Evolutionary conservation across 1,140 invertebrate genomes (phyloP), one percentile per base, ranked within the genome.

Genomic region (Drosophila subobscura): DNA sequence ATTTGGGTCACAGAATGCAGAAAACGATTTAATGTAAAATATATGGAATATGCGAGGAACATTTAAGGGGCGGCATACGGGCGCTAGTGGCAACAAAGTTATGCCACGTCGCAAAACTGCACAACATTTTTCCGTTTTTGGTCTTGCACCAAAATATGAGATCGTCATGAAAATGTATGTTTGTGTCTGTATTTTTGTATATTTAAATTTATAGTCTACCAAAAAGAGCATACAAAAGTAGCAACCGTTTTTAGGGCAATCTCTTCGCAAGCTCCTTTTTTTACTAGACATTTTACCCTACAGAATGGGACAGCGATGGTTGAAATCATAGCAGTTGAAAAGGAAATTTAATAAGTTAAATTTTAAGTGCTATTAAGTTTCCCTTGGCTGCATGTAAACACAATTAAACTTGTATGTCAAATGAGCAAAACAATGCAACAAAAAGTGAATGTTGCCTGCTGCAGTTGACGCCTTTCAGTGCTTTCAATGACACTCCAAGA

Each of bases 201-300:
- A 74, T 77, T 77, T 70, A 77, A 77, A 74, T 74, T 77, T 75
- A 75, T 74, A 64, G 59, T 60, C 57, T 72, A 64, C 55, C 64
- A 77, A 60, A 77, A 77, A 71, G 49, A 77, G 29, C 50, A 49
- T 7, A 64, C 57, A 54, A 42, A 23, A 47, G 46, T 47, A 59
- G 59, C 64, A 74, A 74, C 74, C 71, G 59, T 77, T 77, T 55
- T 55, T 33, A 65, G 12, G 29, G 40, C 33, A 12, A 20, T 20
- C 10, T 37, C 0, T 12, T 12, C 12, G 3, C 10, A 12, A 12
- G 10, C 6, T 7, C 27, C 7, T 5, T 29, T 29, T 37, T 37
- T 8, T 33, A 10, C 10, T 4, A 55, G 52, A 49, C 8, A 50
- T 20, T 20, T 20, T 20, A 20, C 16, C 51, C 16, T 16, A 53